Evolutionary conservation across 2,113 vertebrate genomes (phyloP), one percentile per base, ranked within the genome.

Genomic region (Siphamia tubifer): DNA sequence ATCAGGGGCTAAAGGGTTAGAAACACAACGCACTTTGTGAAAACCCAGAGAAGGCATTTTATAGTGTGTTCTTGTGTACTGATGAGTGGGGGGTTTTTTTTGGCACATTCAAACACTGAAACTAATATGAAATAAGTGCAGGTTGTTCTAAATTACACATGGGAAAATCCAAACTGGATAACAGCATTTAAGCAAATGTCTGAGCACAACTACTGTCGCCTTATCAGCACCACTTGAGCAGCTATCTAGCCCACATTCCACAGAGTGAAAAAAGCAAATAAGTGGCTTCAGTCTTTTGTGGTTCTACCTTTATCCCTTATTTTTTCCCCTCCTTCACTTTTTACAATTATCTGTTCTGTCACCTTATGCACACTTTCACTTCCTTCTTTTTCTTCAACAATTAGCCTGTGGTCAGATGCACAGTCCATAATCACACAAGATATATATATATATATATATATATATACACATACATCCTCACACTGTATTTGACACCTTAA

Each of bases 231-330:
- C 45, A 47, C 28, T 66, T 57, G 39, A 45, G 21, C 27, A 52
- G 27, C 40, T 45, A 76, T 75, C 47, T 53, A 11, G 15, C 25
- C 54, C 4, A 60, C 66, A 83, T 77, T 69, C 73, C 66, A 71
- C 31, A 20, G 23, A 49, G 55, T 28, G 23, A 64, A 39, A 32
- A 51, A 48, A 55, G 24, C 19, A 13, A 21, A 53, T 55, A 28
- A 12, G 3, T 21, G 43, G 40, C 25, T 10, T 43, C 1, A 9
- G 6, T n/a, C 16, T 53, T 54, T 43, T 15, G 13, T 20, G 17
- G 17, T 15, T 49, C 19, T 35, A 4, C 19, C 16, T 42, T 13
- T 30, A 10, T 4, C 17, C 40, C 11, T 28, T 16, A n/a, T 12
- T 12, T 23, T 2, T 16, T 40, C 1, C 2, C 11, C 11, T 8